phyloP scores from a whole-genome alignment of 2,888 invertebrate genomes.

The Linnaemya vulpina region DNA sequence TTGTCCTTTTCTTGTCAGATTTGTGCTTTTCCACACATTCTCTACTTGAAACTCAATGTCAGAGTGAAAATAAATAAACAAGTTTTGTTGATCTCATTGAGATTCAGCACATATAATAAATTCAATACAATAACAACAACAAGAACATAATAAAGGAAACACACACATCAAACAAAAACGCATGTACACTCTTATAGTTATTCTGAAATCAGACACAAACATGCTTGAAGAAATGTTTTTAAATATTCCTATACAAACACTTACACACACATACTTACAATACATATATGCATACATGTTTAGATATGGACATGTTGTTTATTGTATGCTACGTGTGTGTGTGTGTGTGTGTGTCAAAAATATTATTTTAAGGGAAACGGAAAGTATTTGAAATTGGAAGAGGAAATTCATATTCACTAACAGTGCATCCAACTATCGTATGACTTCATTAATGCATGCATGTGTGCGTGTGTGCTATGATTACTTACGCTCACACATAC shows the following conservation, averaged over 20 bases:
- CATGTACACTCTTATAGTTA: background rate
- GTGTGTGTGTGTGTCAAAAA: background rate
- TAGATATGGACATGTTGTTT: background rate
- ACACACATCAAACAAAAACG: background rate
- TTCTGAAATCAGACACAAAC: too few relatives aligned
- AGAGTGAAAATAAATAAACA: constrained; percentile 29
- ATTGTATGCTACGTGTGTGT: background rate
- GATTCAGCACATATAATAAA: constrained; percentile 52
- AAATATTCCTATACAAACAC: background rate
- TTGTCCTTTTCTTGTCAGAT: background rate
- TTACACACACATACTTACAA: background rate
- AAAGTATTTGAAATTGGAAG: constrained; percentile 61
- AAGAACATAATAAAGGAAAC: constrained; percentile 15
- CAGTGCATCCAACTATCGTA: constrained; percentile 8
- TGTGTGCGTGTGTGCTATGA: background rate
- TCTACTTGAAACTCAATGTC: constrained; percentile 31
- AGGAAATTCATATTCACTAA: constrained; percentile 56
- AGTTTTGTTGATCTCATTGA: constrained; percentile 48
- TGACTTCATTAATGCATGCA: background rate
- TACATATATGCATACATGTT: too few relatives aligned
- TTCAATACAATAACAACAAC: background rate
- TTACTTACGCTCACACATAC: background rate
- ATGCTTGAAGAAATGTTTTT: too few relatives aligned
- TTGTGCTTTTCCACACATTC: constrained; percentile 27
- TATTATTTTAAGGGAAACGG: constrained; percentile 35